Conservation (phyloP, 1,140 invertebrate genomes). For the Ganaspis sp. region DNA sequence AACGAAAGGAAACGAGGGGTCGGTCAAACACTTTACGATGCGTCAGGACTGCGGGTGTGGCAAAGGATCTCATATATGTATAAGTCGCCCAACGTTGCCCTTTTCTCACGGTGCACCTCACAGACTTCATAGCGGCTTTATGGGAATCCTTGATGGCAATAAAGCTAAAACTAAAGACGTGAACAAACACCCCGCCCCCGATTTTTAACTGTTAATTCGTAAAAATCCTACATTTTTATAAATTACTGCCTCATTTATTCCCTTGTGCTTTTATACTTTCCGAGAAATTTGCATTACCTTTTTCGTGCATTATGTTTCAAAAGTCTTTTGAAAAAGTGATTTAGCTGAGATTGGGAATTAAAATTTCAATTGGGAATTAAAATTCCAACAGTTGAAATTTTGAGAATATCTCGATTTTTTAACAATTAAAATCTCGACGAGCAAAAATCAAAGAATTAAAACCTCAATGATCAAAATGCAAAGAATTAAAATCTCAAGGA, state of each 20-base stretch:
- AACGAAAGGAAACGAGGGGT: conserved; percentile 32
- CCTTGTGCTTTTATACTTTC: not conserved
- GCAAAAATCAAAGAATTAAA: too few relatives aligned
- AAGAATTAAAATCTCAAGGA: too few relatives aligned
- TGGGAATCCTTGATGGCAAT: conserved; percentile 41
- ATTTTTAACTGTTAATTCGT: not conserved
- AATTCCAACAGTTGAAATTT: too few relatives aligned
- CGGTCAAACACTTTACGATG: conserved; percentile 37
- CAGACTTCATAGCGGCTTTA: conserved; percentile 43
- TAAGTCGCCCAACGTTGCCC: conserved; percentile 45
- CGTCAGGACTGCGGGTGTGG: conserved; percentile 26
- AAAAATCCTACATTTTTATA: not conserved
- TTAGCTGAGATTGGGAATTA: too few relatives aligned
- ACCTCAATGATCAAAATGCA: too few relatives aligned
- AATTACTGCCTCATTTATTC: not conserved
- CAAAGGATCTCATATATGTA: conserved; percentile 47
- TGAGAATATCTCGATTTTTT: too few relatives aligned
- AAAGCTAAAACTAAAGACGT: conserved; percentile 33
- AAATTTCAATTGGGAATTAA: too few relatives aligned
- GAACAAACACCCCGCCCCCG: conserved; percentile 8
- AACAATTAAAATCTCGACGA: too few relatives aligned
- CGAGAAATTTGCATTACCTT: not conserved
- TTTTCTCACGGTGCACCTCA: conserved; percentile 50
- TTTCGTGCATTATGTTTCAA: too few relatives aligned
- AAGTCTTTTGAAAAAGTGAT: too few relatives aligned